Base-by-base conservation (phyloP, 2,797 vertebrate species). In the Gambusia yucatana region DNA sequence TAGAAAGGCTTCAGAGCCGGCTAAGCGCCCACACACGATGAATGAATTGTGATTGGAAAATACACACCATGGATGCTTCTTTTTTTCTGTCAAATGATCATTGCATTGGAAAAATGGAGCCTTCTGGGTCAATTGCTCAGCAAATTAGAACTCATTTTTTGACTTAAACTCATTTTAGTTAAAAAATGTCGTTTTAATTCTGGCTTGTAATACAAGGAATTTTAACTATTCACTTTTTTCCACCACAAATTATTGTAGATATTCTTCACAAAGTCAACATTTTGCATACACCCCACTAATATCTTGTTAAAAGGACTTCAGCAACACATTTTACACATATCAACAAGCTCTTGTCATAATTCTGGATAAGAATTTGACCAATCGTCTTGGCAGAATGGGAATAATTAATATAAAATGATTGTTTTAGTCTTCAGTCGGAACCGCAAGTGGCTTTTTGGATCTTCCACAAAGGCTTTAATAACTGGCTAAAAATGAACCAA, bases 1-100 rank as follows among this genome's bases (percentile, higher is more conserved):
- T 47, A 73, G 43, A 87, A 44, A 83, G 20, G 77, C 46, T 65
- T 72, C 71, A 61, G 75, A 71, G 75, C 70, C 57, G 16, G 69
- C 72, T 39, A 65, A 4, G 43, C 71, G 3, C 43, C 79, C 33
- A 74, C 61, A 73, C 50, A 65, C 2, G 22, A 47, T 61, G 74
- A 70, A 43, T 76, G 17, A 50, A 8, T 47, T 72, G 41, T 30
- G 44, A 72, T 5, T 39, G 36, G 67, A 74, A 67, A 44, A 5
- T 50, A 41, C 36, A 22, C 67, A 70, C 5, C 67, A 16, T 70
- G 25, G 25, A n/a, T 70, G 11, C 22, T 39, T 57, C 7, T 41
- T 39, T 33, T 65, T 33, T n/a, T 69, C 65, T 41, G 20, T 69
- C 4, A 43, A 69, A 43, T 11, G 36, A 41, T 69, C 9, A 43